A percentile compares a stretch with the other conserved stretches of the same genome.
These are phyloP conservation scores for Orgyia antiqua DNA, from an alignment of 2,888 invertebrate genomes.

Conservation along the genomic window DNA sequence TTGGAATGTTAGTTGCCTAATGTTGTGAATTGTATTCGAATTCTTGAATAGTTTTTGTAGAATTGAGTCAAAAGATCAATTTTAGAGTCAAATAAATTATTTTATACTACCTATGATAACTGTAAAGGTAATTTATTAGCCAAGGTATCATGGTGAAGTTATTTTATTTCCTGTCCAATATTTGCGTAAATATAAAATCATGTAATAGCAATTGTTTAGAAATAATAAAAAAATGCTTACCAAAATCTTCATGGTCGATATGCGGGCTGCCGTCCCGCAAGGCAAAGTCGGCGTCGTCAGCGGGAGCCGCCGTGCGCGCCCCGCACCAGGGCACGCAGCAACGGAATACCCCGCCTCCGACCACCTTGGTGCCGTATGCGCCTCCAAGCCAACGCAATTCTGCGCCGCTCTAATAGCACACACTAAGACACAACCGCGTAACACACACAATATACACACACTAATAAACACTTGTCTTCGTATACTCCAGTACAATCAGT, in stretches of 20 bases:
- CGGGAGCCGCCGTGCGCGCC: conserved; percentile 82
- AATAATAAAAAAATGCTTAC: conserved; percentile 50
- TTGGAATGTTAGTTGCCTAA: no score
- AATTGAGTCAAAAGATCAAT: no score
- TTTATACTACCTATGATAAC: no score
- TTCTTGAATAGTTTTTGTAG: no score
- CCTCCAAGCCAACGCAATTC: conserved; percentile 50
- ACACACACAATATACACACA: conserved; percentile 25
- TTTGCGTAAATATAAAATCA: no score
- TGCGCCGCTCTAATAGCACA: conserved; percentile 14
- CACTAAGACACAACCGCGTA: conserved; percentile 14
- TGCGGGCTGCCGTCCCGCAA: conserved; percentile 65
- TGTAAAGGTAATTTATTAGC: no score
- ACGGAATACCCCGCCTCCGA: conserved; percentile 88
- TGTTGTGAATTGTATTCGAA: no score
- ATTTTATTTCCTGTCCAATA: no score
- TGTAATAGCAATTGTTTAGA: no score
- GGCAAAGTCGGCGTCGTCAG: conserved; percentile 76
- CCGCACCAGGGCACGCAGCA: conserved; percentile 91
- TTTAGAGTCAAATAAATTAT: no score
- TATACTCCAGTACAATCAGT: no score
- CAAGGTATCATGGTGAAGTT: no score
- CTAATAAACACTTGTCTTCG: conserved; percentile 8
- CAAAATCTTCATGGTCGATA: conserved; percentile 53
- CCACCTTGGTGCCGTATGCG: conserved; percentile 80